Evolutionary conservation across 2,888 invertebrate genomes (phyloP).

Genomic region (Nematopogon swammerdamellus): DNA sequence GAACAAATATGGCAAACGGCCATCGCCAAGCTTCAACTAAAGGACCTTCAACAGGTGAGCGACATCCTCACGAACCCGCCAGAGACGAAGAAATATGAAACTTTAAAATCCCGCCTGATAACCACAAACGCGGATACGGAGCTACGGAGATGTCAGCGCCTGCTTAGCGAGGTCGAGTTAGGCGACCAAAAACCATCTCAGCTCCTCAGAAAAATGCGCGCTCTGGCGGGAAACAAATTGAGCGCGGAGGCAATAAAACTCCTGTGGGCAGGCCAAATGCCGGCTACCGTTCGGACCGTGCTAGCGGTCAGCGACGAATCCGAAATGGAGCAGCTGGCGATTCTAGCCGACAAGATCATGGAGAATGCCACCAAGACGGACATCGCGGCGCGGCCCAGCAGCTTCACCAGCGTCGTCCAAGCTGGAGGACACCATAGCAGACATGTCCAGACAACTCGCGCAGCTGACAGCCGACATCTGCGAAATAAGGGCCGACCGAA

Average conservation of each 20-base stretch:
- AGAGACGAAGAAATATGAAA: slow-evolving; percentile 4
- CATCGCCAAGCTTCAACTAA: slow-evolving; percentile 5
- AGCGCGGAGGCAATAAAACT: slow-evolving; percentile 9
- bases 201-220: slow-evolving; percentile 8
- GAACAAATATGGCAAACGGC: not conserved
- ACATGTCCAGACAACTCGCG: too few species aligned
- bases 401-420: not conserved
- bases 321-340: slow-evolving; percentile 2
- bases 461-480: too few species aligned
- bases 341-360: slow-evolving; percentile 4
- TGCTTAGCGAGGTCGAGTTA: not conserved
- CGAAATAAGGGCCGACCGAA: not conserved
- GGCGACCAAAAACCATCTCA: slow-evolving; percentile 1
- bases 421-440: not conserved
- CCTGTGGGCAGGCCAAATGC: slow-evolving; percentile 4
- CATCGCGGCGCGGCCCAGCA: not conserved
- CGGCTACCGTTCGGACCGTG: slow-evolving; percentile 2
- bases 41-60: slow-evolving; percentile 8
- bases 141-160: not conserved
- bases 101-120: slow-evolving; percentile 7
- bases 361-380: slow-evolving; percentile 1
- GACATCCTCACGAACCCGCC: slow-evolving; percentile 9
- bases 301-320: slow-evolving; percentile 2
- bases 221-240: slow-evolving; percentile 10
- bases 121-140: not conserved